Evolutionary conservation across 2,113 vertebrate species (phyloP).

Genomic region (Chiloscyllium plagiosum): DNA sequence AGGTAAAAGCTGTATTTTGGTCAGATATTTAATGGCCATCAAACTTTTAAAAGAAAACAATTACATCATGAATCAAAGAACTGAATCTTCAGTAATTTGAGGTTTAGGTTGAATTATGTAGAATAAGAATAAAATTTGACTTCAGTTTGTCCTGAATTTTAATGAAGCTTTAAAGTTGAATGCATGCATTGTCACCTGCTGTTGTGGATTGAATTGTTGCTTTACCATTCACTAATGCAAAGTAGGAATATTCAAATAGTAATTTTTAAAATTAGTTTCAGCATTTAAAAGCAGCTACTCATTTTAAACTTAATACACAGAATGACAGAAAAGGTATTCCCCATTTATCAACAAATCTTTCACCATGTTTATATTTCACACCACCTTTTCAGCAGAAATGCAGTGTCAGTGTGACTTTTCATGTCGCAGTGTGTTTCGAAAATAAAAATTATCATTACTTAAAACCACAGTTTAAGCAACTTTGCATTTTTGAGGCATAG

Average conservation of each 20-base stretch:
- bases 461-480: neutral
- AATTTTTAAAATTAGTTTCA: constrained; percentile 27
- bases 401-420: neutral
- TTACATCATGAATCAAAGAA: too few species aligned
- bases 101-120: neutral
- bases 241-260: constrained; percentile 23
- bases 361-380: neutral
- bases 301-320: neutral
- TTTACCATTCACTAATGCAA: constrained; percentile 1
- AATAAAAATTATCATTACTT: neutral
- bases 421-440: neutral
- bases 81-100: too few species aligned
- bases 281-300: neutral
- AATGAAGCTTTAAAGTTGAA: neutral
- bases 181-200: neutral
- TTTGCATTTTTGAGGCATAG: neutral
- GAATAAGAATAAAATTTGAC: neutral
- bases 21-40: too few species aligned
- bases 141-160: neutral
- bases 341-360: neutral
- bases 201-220: neutral
- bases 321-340: neutral
- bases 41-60: too few species aligned
- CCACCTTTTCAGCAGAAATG: too few species aligned
- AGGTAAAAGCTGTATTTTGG: too few species aligned